Evolutionary conservation across 2,113 vertebrate genomes (phyloP), one percentile per base, ranked within the genome.

Genomic region (Meriones unguiculatus): DNA sequence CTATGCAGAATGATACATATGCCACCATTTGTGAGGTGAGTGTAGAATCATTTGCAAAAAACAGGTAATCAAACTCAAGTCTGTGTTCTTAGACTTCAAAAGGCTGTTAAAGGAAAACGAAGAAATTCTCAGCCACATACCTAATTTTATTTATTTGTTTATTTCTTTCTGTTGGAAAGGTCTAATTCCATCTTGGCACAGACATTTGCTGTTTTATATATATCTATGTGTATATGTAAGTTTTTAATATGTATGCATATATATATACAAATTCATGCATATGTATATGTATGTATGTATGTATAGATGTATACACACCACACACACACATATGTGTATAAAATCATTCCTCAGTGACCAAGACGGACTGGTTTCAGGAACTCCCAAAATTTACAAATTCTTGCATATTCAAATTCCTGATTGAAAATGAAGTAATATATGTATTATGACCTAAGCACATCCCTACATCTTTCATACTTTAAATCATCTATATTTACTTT

Each of bases 21-120:
- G 54, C 9, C 38, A 98, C 97, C 72, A 10, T 80, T 76, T 98
- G 93, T 98, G 98, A 99, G 97, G 98, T 98, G 95, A 98, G 98
- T 96, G 95, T 75, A 82, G 84, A 69, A 8, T 57, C 57, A 52
- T 70, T 92, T 87, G 38, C 57, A 70, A 89, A 89, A 90, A 87
- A 30, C 41, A 18, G 65, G 4, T 73, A 50, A 57, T 92, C 54
- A 76, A 85, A 50, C 35, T n/a, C 4, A 54, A 9, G 17, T 89
- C 24, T 86, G 95, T 50, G 22, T 80, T 12, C 77, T 18, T 75
- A 28, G 8, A 57, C 35, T 59, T 92, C 76, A 78, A 93, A 94
- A 84, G 22, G 1, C 28, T 94, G 12, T 70, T 69, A 72, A 90
- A 81, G 69, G 30, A 84, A 76, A 13, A 38, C 64, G 41, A 96